A percentile compares a stretch with the other conserved stretches of the same genome.
Conservation (phyloP, 1,140 invertebrate species). For the Aphelinus atriplicis region DNA sequence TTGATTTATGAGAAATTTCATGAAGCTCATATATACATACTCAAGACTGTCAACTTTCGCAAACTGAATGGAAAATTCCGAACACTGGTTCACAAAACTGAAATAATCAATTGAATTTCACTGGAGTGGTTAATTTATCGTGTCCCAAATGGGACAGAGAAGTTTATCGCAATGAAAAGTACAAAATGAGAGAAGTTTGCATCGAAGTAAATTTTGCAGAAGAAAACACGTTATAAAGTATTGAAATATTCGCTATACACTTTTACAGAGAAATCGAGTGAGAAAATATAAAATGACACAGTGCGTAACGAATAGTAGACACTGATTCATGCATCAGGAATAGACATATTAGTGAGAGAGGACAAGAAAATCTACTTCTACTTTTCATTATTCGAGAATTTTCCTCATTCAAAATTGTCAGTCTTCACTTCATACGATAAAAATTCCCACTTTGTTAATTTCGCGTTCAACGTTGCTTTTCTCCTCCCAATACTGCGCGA, state of each 20-base stretch:
- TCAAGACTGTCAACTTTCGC: too few relatives aligned
- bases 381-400: too few relatives aligned
- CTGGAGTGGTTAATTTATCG: too few relatives aligned
- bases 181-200: not conserved
- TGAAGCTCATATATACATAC: too few relatives aligned
- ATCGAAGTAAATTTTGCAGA: not conserved
- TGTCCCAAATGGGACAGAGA: not conserved
- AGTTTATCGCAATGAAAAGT: constrained; percentile 1
- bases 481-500: not conserved
- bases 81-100: too few relatives aligned
- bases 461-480: constrained; percentile 10
- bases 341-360: constrained; percentile 34
- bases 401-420: too few relatives aligned
- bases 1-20: too few relatives aligned
- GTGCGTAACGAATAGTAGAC: constrained; percentile 36
- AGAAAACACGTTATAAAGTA: not conserved
- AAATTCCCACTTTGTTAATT: too few relatives aligned
- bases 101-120: too few relatives aligned
- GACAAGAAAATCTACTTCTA: too few relatives aligned
- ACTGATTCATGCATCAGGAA: constrained; percentile 55
- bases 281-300: not conserved
- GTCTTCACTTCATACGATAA: too few relatives aligned
- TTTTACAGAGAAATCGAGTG: constrained; percentile 6
- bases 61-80: too few relatives aligned
- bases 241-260: not conserved